Evolutionary conservation across 2,888 invertebrate genomes (phyloP).

Genomic region (Tortricodes alternella): DNA sequence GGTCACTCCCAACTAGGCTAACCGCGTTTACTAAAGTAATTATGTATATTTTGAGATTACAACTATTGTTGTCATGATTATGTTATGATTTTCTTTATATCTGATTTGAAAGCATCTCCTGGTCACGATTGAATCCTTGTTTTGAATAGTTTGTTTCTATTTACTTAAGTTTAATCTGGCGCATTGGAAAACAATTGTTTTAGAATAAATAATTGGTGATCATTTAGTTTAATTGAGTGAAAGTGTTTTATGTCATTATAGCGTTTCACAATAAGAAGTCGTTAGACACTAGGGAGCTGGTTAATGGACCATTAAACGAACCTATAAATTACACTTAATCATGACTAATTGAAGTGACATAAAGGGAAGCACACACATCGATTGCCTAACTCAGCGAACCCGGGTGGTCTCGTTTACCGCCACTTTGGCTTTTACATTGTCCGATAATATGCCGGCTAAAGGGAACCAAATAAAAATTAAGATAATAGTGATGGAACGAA

Average conservation of each 20-base stretch:
- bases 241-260: conserved; percentile 71
- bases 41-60: too few relatives aligned
- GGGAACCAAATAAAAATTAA: conserved; percentile 69
- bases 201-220: conserved; percentile 55
- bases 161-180: background rate
- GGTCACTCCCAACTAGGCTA: too few relatives aligned
- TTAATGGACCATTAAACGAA: conserved; percentile 76
- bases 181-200: conserved; percentile 13
- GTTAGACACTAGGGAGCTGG: conserved; percentile 65
- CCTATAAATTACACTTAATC: conserved; percentile 79
- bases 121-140: too few relatives aligned
- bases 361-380: conserved; percentile 48
- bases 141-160: too few relatives aligned
- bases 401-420: conserved; percentile 71
- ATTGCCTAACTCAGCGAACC: conserved; percentile 40
- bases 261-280: conserved; percentile 66
- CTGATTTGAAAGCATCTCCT: too few relatives aligned
- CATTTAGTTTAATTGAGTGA: conserved; percentile 62
- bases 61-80: too few relatives aligned
- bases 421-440: conserved; percentile 53
- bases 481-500: conserved; percentile 57
- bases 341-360: conserved; percentile 75
- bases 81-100: too few relatives aligned
- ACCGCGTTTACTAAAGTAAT: too few relatives aligned
- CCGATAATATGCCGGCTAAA: conserved; percentile 64